A percentile compares a stretch with the other conserved stretches of the same genome.
phyloP scores from a whole-genome alignment of 2,888 invertebrate species.

The Drosophila hamatofila region DNA sequence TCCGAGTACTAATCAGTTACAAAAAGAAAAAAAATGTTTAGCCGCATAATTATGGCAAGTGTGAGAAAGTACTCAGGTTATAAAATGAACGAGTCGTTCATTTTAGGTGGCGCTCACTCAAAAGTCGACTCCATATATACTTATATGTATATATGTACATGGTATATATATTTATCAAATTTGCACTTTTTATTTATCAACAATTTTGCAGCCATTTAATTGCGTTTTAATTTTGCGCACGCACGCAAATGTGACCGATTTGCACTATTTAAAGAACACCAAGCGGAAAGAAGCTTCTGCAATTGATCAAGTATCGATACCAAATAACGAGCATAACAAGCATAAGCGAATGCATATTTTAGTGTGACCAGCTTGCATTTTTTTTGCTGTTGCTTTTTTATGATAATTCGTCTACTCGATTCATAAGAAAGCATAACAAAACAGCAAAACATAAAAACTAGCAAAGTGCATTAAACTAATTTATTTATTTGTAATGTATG shows the following conservation, averaged over 20 bases:
- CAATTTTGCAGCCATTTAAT: background rate
- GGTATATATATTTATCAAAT: background rate
- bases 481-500: constrained; percentile 4
- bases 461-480: background rate
- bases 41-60: constrained; percentile 62
- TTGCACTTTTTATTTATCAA: background rate
- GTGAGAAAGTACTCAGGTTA: constrained; percentile 67
- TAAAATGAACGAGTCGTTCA: constrained; percentile 29
- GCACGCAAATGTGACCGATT: background rate
- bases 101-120: constrained; percentile 11
- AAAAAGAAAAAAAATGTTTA: constrained; percentile 51
- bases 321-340: background rate
- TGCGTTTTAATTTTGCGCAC: background rate
- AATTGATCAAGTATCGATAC: background rate
- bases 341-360: background rate
- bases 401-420: background rate
- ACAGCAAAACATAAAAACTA: background rate
- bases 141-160: background rate
- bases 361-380: background rate
- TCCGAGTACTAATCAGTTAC: constrained; percentile 64
- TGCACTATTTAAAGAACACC: background rate
- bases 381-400: no score
- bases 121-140: background rate
- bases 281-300: background rate
- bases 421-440: background rate